Evolutionary conservation across 2,113 vertebrate species (phyloP).

Genomic region (Pholis gunnellus): DNA sequence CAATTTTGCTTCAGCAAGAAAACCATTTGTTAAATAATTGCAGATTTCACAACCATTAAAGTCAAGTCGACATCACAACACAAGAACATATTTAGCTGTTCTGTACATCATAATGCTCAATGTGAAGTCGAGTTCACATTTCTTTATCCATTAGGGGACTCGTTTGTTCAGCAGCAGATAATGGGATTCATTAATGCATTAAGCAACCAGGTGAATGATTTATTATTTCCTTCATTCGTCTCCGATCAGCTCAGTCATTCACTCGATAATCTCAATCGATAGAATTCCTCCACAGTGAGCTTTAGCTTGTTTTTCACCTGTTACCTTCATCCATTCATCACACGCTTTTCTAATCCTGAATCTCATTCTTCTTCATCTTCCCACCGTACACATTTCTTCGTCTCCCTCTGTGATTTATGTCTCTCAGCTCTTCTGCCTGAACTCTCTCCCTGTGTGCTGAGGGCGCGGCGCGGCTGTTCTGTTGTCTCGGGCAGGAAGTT

Average conservation of each 20-base stretch:
- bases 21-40: neutral
- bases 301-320: neutral
- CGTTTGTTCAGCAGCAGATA: neutral
- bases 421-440: neutral
- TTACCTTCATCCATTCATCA: neutral
- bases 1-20: neutral
- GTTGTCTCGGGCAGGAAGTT: neutral
- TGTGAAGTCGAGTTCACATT: neutral
- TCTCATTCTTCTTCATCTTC: neutral
- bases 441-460: constrained; percentile 5
- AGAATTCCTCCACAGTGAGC: neutral
- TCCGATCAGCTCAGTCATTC: neutral
- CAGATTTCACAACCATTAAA: neutral
- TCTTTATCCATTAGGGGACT: neutral
- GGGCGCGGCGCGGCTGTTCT: neutral
- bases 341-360: neutral
- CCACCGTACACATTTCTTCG: neutral
- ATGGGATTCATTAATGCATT: neutral
- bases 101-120: neutral
- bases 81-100: neutral
- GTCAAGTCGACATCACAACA: neutral
- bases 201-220: neutral
- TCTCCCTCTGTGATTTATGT: neutral
- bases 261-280: neutral
- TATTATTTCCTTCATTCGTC: neutral